Conservation (phyloP, 1,140 invertebrate species). For the Hyles vespertilio region DNA sequence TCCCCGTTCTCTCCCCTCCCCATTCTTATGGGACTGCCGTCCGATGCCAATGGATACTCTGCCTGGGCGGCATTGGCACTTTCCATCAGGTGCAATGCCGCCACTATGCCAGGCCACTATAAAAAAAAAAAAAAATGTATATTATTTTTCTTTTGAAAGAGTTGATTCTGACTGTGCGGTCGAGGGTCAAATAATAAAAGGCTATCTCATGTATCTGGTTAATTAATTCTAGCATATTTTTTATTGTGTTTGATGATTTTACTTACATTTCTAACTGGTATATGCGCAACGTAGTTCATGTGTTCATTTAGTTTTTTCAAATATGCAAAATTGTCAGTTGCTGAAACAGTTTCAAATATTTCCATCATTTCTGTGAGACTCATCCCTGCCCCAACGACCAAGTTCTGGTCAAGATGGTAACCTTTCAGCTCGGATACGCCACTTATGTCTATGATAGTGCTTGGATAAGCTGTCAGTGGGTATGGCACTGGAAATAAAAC, state of each 20-base stretch:
- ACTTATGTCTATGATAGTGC: slow-evolving; percentile 82
- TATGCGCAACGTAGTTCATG: slow-evolving; percentile 79
- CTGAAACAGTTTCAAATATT: slow-evolving; percentile 64
- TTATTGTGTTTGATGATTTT: background rate
- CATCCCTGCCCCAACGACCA: slow-evolving; percentile 74
- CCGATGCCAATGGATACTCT: too few species aligned
- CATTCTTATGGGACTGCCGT: too few species aligned
- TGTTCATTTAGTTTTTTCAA: slow-evolving; percentile 75
- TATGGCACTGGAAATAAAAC: slow-evolving; percentile 21
- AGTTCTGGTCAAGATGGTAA: slow-evolving; percentile 54
- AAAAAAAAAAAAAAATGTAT: too few species aligned
- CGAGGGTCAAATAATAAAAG: too few species aligned
- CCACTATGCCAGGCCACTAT: too few species aligned
- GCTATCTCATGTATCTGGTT: too few species aligned
- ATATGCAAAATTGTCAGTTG: slow-evolving; percentile 67
- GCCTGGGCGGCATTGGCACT: too few species aligned
- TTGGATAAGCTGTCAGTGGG: slow-evolving; percentile 23
- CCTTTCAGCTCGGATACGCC: slow-evolving; percentile 78
- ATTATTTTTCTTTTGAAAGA: too few species aligned
- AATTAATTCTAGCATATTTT: too few species aligned
- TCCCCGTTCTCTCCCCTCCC: too few species aligned
- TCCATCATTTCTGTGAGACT: slow-evolving; percentile 76
- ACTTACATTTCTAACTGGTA: slow-evolving; percentile 80
- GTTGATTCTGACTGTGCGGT: too few species aligned
- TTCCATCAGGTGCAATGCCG: too few species aligned